Conservation (phyloP, 1,140 invertebrate genomes). For the Drosophila quadrilineata region DNA sequence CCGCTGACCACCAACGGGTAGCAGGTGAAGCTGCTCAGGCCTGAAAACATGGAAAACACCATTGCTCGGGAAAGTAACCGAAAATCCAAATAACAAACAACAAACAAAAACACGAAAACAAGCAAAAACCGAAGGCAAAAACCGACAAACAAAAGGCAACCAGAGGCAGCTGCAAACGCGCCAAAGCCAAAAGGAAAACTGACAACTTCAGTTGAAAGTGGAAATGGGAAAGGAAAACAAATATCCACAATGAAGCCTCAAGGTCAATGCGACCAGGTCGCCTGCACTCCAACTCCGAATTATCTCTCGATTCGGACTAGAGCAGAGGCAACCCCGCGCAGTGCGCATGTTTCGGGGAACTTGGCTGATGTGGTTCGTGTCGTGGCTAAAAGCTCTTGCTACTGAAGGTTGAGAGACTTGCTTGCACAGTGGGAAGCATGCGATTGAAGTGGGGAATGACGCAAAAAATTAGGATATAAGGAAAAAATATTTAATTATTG, state of each 20-base stretch:
- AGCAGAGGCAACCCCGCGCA: background rate
- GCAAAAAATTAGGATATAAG: background rate
- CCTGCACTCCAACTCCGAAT: constrained; percentile 7
- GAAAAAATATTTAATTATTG: background rate
- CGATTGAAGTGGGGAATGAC: background rate
- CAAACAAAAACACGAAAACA: too few relatives aligned
- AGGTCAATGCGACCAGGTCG: constrained; percentile 55
- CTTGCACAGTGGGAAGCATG: constrained; percentile 29
- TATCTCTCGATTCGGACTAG: constrained; percentile 1
- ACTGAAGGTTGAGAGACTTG: background rate
- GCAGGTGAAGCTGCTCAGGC: constrained; percentile 77
- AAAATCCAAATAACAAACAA: constrained; percentile 59
- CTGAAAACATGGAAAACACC: constrained; percentile 71
- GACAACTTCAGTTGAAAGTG: background rate
- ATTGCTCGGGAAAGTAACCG: constrained; percentile 45
- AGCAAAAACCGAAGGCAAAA: too few relatives aligned
- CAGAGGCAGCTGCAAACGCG: constrained; percentile 32
- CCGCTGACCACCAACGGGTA: constrained; percentile 78
- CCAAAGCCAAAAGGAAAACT: constrained; percentile 60
- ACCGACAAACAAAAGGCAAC: constrained; percentile 47
- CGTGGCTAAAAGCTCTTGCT: constrained; percentile 31
- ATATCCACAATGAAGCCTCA: constrained; percentile 33
- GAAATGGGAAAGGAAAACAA: constrained; percentile 42
- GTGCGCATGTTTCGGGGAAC: constrained; percentile 44
- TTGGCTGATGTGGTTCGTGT: constrained; percentile 10